A percentile compares a stretch with the other conserved stretches of the same genome.
phyloP scores from a whole-genome alignment of 2,797 vertebrate genomes.

The Tympanoctomys barrerae region DNA sequence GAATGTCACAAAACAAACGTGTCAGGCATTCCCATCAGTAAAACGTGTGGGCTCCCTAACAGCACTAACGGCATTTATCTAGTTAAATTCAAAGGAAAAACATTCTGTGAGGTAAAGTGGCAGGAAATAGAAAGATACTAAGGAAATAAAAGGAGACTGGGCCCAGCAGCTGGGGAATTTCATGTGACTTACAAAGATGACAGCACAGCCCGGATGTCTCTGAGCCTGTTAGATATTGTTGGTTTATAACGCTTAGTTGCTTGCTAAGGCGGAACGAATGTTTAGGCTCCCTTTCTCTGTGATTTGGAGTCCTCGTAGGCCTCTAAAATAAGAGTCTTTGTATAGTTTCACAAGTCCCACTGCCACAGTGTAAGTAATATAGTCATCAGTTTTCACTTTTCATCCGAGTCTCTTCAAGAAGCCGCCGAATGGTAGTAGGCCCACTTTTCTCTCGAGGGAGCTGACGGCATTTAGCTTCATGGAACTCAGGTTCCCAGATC shows the following conservation, averaged over 20 bases:
- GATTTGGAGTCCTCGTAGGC: constrained; percentile 13
- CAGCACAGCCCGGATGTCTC: constrained; percentile 26
- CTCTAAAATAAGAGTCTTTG: neutral
- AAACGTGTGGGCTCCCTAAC: neutral
- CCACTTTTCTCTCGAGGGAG: neutral
- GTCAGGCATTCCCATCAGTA: neutral
- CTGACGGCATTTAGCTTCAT: neutral
- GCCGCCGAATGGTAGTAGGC: neutral
- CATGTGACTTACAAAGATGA: constrained; percentile 10
- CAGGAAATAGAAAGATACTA: constrained; percentile 49
- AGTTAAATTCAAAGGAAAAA: constrained; percentile 46
- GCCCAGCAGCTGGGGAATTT: neutral
- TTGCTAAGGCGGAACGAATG: neutral
- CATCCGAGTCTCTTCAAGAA: neutral
- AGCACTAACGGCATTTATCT: constrained; percentile 4
- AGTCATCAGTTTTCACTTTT: neutral
- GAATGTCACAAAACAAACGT: neutral
- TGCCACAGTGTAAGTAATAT: neutral
- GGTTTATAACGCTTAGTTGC: neutral
- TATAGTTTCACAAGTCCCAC: neutral
- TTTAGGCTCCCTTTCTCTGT: neutral
- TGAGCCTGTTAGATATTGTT: constrained; percentile 24
- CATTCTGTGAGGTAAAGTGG: constrained; percentile 38
- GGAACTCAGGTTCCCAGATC: neutral
- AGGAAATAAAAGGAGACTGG: constrained; percentile 54